Evolutionary conservation across 2,113 vertebrate species (phyloP).

Genomic region (Poeciliopsis turrubarensis): DNA sequence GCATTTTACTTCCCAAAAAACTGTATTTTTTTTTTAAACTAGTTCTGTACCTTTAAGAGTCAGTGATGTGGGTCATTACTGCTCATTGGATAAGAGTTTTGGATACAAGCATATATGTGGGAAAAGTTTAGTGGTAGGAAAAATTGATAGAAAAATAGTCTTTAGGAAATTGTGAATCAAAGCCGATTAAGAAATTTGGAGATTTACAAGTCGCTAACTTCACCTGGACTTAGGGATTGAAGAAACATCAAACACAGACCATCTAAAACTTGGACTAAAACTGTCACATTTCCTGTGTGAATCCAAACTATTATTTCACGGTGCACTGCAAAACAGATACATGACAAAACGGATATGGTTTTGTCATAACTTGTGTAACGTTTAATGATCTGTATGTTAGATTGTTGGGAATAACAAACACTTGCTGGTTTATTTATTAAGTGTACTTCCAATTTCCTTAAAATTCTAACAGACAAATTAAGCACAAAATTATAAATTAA

Average conservation of each 20-base stretch:
- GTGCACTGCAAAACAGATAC: too few relatives aligned
- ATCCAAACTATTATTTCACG: background rate
- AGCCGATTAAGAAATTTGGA: background rate
- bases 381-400: background rate
- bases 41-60: background rate
- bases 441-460: background rate
- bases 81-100: background rate
- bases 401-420: background rate
- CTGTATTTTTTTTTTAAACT: too few relatives aligned
- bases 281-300: background rate
- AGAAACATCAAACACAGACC: background rate
- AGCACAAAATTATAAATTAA: background rate
- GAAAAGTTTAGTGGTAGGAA: background rate
- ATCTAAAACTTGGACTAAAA: background rate
- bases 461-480: background rate
- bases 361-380: too few relatives aligned
- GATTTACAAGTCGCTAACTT: background rate
- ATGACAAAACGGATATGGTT: too few relatives aligned
- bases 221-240: too few relatives aligned
- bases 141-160: background rate
- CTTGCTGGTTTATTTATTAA: background rate
- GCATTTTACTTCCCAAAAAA: too few relatives aligned
- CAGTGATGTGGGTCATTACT: background rate
- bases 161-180: too few relatives aligned
- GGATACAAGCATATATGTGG: background rate